These are phyloP conservation scores for Moxostoma hubbsi DNA, from an alignment of 2,797 vertebrate genomes.

Conservation along the genomic window DNA sequence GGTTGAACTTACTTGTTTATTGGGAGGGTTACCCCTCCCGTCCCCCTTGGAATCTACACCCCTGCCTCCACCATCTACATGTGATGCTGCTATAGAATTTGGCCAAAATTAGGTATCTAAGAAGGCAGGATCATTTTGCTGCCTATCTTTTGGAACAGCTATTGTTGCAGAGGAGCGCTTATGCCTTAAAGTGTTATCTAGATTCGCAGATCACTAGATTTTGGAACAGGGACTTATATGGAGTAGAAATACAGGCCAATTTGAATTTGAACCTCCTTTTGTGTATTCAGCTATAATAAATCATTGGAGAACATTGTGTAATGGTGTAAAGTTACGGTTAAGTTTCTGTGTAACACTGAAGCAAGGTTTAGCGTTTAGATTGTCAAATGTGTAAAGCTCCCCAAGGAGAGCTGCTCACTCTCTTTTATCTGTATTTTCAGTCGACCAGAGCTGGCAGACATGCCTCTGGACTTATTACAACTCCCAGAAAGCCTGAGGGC, in stretches of 20 bases:
- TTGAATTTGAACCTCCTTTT: conserved; percentile 22
- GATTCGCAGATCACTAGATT: not conserved
- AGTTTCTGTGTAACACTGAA: not conserved
- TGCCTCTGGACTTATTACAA: conserved; percentile 85
- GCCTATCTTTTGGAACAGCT: not conserved
- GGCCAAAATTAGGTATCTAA: not conserved
- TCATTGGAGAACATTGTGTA: conserved; percentile 29
- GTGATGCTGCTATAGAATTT: not conserved
- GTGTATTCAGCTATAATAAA: conserved; percentile 35
- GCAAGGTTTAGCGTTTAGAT: conserved; percentile 28
- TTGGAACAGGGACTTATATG: not conserved
- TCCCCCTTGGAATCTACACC: too few species aligned
- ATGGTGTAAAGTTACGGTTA: conserved; percentile 1
- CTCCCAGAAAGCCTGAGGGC: conserved; percentile 77
- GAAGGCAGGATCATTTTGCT: not conserved
- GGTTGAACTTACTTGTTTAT: too few species aligned
- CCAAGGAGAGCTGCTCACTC: conserved; percentile 4
- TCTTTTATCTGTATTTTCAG: conserved; percentile 64
- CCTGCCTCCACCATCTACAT: not conserved
- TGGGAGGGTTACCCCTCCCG: too few species aligned
- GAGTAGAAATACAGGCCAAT: conserved; percentile 19
- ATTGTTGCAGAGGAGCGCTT: not conserved
- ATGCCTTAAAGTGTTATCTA: not conserved
- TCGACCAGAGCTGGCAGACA: conserved; percentile 82
- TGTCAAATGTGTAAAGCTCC: conserved; percentile 22